phyloP scores from a whole-genome alignment of 2,113 vertebrate species.

The Asarcornis scutulata region DNA sequence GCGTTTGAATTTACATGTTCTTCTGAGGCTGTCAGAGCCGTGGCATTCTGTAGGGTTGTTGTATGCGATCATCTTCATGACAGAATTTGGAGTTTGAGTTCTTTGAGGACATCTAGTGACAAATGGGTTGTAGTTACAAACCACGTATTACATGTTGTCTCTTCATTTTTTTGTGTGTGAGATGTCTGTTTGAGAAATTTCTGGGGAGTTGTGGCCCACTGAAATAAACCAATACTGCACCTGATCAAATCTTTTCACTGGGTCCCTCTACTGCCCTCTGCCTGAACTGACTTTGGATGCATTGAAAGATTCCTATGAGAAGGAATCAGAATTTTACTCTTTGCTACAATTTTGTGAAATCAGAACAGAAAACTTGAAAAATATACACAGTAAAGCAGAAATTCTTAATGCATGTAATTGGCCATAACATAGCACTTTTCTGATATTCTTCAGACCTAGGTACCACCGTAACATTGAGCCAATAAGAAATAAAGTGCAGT shows the following conservation, averaged over 20 bases:
- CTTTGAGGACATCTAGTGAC: neutral
- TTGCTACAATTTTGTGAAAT: neutral
- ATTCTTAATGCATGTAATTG: neutral
- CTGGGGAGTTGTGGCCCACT: neutral
- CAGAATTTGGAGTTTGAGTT: neutral
- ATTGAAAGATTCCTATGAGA: neutral
- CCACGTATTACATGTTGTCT: neutral
- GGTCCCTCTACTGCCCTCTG: neutral
- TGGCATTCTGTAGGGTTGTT: neutral
- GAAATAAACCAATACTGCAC: neutral
- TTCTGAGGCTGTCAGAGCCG: neutral
- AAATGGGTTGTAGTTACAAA: neutral
- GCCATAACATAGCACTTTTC: neutral
- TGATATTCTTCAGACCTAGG: neutral
- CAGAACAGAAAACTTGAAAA: neutral
- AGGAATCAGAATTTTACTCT: neutral
- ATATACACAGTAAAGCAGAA: neutral
- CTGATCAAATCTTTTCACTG: neutral
- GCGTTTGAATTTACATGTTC: fast-evolving
- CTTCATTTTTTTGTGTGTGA: neutral
- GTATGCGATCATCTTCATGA: neutral
- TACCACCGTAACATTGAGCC: neutral
- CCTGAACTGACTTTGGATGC: neutral
- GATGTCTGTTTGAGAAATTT: neutral
- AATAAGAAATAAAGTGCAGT: slow-evolving; percentile 1